phyloP scores from a whole-genome alignment of 2,888 invertebrate genomes.

The Ferdinandea cuprea region DNA sequence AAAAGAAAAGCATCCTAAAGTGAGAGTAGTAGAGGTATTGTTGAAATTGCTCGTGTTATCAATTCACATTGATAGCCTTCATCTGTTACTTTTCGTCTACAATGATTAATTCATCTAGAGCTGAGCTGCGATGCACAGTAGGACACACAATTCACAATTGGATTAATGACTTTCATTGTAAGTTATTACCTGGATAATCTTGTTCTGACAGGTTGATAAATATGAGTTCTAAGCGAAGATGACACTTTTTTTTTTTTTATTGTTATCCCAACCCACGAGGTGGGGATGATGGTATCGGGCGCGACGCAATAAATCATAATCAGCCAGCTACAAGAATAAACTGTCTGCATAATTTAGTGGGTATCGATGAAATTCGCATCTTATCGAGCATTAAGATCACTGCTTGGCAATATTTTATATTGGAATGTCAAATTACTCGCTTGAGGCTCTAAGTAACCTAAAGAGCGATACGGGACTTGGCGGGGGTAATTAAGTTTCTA shows the following conservation, averaged over 20 bases:
- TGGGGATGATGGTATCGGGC: conserved; percentile 41
- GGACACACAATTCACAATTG: conserved; percentile 64
- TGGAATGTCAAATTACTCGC: conserved; percentile 46
- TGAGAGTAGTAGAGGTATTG: conserved; percentile 7
- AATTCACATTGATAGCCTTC: conserved; percentile 63
- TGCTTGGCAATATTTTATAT: conserved; percentile 43
- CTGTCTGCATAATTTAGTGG: conserved; percentile 48
- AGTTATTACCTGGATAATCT: conserved; percentile 75
- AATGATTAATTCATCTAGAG: conserved; percentile 49
- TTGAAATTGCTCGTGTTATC: conserved; percentile 64
- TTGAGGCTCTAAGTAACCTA: conserved; percentile 13
- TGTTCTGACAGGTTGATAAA: conserved; percentile 73
- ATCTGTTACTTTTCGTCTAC: conserved; percentile 36
- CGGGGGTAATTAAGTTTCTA: conserved; percentile 63
- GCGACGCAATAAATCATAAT: conserved; percentile 69
- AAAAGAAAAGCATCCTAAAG: background rate
- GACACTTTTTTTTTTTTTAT: conserved; percentile 70
- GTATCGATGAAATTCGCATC: conserved; percentile 65
- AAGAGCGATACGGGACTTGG: background rate
- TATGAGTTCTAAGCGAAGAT: conserved; percentile 67
- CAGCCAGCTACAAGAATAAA: conserved; percentile 63
- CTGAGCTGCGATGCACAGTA: conserved; percentile 33
- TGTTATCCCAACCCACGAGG: conserved; percentile 53
- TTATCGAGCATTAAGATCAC: conserved; percentile 51
- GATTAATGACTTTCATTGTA: conserved; percentile 75